Evolutionary conservation across 2,113 vertebrate species (phyloP).

Genomic region (Panthera tigris): DNA sequence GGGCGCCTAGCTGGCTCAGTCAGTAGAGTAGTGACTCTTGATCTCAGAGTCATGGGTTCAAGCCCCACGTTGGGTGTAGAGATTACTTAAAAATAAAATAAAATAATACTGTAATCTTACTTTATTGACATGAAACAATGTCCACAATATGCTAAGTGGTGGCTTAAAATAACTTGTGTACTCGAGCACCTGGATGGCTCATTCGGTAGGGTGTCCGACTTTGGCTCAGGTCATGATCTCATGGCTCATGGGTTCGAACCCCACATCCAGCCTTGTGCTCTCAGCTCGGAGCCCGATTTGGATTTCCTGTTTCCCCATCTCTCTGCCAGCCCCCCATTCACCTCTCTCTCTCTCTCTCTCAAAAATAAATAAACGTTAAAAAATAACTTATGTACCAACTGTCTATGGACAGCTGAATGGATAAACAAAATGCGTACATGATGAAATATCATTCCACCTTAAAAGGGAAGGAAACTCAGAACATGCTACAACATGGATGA

Average conservation of each 20-base stretch:
- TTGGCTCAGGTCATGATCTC: too few relatives aligned
- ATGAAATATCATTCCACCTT: not conserved
- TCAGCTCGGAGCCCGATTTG: too few relatives aligned
- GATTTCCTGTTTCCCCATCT: too few relatives aligned
- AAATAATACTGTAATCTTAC: not conserved
- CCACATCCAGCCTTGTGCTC: too few relatives aligned
- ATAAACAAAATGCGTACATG: not conserved
- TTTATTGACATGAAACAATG: not conserved
- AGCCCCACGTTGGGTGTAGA: not conserved
- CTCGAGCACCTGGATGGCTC: too few relatives aligned
- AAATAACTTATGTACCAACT: not conserved
- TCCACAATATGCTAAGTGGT: not conserved
- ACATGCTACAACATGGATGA: not conserved
- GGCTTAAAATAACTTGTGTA: not conserved
- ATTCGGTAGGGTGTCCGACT: too few relatives aligned
- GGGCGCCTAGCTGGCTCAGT: not conserved
- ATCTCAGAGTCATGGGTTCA: not conserved
- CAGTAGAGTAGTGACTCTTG: not conserved
- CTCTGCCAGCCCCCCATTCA: too few relatives aligned
- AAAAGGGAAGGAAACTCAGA: not conserved
- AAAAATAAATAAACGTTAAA: not conserved
- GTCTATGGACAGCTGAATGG: not conserved
- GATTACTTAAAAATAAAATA: not conserved
- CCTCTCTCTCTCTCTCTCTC: too few relatives aligned
- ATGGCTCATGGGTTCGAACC: too few relatives aligned